Evolutionary conservation across 1,140 invertebrate species (phyloP).

Genomic region (Homarus americanus): DNA sequence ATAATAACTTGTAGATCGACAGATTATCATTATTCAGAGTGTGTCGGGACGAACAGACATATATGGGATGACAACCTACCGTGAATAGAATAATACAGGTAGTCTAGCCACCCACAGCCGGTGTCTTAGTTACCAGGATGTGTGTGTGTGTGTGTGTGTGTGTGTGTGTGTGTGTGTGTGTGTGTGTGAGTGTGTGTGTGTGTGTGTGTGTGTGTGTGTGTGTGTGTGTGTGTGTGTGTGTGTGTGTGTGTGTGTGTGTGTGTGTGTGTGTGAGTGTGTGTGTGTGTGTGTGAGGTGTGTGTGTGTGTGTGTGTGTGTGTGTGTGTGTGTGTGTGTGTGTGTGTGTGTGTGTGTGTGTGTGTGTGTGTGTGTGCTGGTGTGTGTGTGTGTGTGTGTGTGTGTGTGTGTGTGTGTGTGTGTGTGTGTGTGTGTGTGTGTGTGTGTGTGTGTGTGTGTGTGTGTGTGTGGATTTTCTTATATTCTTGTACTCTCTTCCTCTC

Average conservation of each 20-base stretch:
- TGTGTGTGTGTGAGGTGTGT: neutral
- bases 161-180: no score
- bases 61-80: no score
- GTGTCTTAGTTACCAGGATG: no score
- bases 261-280: constrained; percentile 32
- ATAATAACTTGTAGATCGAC: no score
- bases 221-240: constrained; percentile 48
- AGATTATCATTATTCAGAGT: no score
- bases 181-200: no score
- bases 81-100: no score
- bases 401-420: constrained; percentile 39
- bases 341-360: constrained; percentile 46
- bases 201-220: no score
- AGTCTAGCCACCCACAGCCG: no score
- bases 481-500: no score
- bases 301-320: neutral
- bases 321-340: constrained; percentile 12
- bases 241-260: constrained; percentile 23
- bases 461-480: constrained; percentile 6
- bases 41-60: no score
- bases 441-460: constrained; percentile 57
- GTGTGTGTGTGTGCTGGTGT: constrained; percentile 37
- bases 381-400: constrained; percentile 53
- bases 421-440: constrained; percentile 49
- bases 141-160: no score